Base-by-base conservation (phyloP, 2,888 invertebrate genomes). In the Brenthis hecate region DNA sequence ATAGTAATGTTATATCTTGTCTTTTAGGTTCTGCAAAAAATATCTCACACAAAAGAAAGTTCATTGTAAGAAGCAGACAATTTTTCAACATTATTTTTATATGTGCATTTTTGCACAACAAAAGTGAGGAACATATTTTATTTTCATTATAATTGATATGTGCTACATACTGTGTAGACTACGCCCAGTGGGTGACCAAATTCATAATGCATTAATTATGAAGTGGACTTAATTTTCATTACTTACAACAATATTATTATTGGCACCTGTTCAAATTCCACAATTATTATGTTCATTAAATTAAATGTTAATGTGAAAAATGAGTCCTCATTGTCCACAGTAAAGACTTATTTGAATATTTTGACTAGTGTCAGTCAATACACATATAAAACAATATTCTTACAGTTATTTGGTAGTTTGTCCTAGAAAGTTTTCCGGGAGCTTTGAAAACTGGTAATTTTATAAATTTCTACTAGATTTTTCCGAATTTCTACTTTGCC, bases 21-120 rank as follows among this genome's bases (percentile, higher is more conserved):
- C 28, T 60, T 60, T 50, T 50, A 60, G 60, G 60, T 23, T 60
- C n/a, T 50, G n/a, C 50, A 60, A 48, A 28, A 28, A 14, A 60
- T 60, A n/a, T 50, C 14, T 14, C 11, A 50, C 11, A 50, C 28
- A 13, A 48, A 48, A 47, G n/a, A n/a, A 6, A 28, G 13, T 50
- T 43, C n/a, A 50, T 60, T 11, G 11, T n/a, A 1, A 60, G 50
- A 60, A 58, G 14, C 28, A 60, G 48, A 60, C 28, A 60, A 16
- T 50, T 60, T 50, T 60, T 28, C 19, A 5, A 32, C 50, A 32
- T 50, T 60, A 28, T 60, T 28, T 60, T 60, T 60, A 28, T 60
- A 60, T 50, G 58, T 28, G 48, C 14, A 28, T 60, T 58, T 19
- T 16, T 48, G 50, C 60, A 50, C 2, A 50, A n/a, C 23, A n/a